phyloP scores from a whole-genome alignment of 2,113 vertebrate species.

The Glaucidium brasilianum region DNA sequence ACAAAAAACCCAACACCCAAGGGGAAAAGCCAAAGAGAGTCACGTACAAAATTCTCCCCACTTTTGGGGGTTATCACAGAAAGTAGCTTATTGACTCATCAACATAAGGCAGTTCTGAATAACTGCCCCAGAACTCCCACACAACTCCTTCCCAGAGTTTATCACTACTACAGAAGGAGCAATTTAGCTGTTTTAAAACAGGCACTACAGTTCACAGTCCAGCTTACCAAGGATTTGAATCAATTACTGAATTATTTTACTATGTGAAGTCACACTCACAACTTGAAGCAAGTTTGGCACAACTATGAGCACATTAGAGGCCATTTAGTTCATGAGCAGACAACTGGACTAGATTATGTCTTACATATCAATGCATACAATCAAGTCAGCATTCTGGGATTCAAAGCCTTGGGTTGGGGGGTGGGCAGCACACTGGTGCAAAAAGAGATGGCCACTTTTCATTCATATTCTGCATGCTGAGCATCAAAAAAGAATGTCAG shows the following conservation, averaged over 20 bases:
- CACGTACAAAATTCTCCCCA: not conserved
- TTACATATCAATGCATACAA: not conserved
- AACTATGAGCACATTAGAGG: not conserved
- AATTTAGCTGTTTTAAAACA: not conserved
- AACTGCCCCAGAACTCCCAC: not conserved
- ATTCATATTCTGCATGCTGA: not conserved
- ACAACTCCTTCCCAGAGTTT: not conserved
- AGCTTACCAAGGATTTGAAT: not conserved
- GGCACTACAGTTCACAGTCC: not conserved
- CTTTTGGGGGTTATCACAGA: not conserved
- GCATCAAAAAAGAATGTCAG: not conserved
- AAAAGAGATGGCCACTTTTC: not conserved
- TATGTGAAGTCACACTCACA: not conserved
- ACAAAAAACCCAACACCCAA: not conserved
- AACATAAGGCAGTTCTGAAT: not conserved
- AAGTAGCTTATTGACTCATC: not conserved
- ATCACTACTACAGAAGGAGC: not conserved
- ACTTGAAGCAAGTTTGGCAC: not conserved
- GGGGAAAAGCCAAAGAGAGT: not conserved
- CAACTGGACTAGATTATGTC: not conserved
- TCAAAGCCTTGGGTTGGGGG: not conserved
- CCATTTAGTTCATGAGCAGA: not conserved
- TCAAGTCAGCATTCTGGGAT: not conserved
- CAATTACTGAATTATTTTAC: not conserved
- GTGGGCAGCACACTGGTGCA: not conserved